Evolutionary conservation across 1,140 invertebrate genomes (phyloP), one percentile per base, ranked within the genome.

Genomic region (Plutomurus gul): DNA sequence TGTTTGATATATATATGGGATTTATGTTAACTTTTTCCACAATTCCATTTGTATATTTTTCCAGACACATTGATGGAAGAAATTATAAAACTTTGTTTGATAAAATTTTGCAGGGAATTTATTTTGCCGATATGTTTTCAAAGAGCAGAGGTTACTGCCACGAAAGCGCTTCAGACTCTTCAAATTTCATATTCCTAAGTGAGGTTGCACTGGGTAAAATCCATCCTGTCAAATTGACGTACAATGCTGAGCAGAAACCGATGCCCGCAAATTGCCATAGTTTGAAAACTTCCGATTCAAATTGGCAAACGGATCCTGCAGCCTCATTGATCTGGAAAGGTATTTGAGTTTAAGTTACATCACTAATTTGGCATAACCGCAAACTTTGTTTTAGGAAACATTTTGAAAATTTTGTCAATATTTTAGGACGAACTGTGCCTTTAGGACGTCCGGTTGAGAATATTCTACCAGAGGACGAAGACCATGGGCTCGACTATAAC

Each of bases 101-200:
- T n/a, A n/a, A n/a, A n/a, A n/a, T n/a, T n/a, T n/a, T n/a, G n/a
- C n/a, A 88, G 87, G 87, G 87, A 25, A 85, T 88, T 37, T 88
- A 88, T 79, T 85, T 85, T 75, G 84, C 87, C 1, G 87, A 88
- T 79, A 84, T 85, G 56, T 88, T 88, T 82, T 78, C 74, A 30
- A 88, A 88, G 79, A 87, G 86, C 76, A 40, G 79, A 11, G 20
- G 70, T 5, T 81, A 81, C 37, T 79, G 56, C 30, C 20, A 30
- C 3, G 39, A 60, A 11, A 8, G 10, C 16, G 22, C n/a, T 20
- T 11, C 10, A 11, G 78, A 77, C 10, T 83, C n/a, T 20, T 11
- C 10, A 11, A 80, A 77, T 11, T 83, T 36, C 37, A 56, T 81
- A n/a, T 72, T 83, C 18, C 22, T 83, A 0, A 81, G 82, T 51